A percentile compares a stretch with the other conserved stretches of the same genome.
phyloP scores from a whole-genome alignment of 2,888 invertebrate genomes.

The Drosophila picticornis region DNA sequence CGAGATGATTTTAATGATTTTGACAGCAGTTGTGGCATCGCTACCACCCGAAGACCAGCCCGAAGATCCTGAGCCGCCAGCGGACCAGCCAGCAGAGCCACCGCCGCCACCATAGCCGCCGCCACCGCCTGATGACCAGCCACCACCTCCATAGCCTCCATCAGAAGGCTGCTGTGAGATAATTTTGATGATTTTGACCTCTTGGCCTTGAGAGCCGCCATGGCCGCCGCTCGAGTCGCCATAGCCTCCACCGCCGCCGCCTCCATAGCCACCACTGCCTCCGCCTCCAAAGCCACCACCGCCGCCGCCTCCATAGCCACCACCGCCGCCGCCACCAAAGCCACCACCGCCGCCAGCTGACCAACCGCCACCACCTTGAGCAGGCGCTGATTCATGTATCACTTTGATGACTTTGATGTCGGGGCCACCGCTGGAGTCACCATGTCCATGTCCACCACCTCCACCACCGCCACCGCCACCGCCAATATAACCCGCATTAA shows the following conservation, averaged over 20 bases:
- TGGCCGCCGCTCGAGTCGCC: slow-evolving; percentile 26
- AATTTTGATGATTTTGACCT: slow-evolving; percentile 65
- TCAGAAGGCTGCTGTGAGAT: slow-evolving; percentile 59
- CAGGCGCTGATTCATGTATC: slow-evolving; percentile 62
- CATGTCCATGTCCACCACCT: slow-evolving; percentile 35
- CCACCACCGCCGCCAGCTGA: slow-evolving; percentile 31
- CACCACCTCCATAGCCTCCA: slow-evolving; percentile 55
- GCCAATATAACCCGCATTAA: slow-evolving; percentile 67
- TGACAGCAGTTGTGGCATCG: slow-evolving; percentile 53
- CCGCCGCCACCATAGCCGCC: slow-evolving; percentile 31
- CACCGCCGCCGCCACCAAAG: slow-evolving; percentile 32
- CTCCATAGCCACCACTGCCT: no score
- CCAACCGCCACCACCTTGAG: slow-evolving; percentile 47
- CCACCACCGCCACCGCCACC: slow-evolving; percentile 41
- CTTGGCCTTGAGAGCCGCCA: slow-evolving; percentile 48
- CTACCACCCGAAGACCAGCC: slow-evolving; percentile 61
- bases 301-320: not conserved
- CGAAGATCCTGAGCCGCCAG: slow-evolving; percentile 39
- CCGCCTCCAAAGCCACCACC: slow-evolving; percentile 34
- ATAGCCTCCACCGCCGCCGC: slow-evolving; percentile 20
- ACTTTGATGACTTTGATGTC: slow-evolving; percentile 66
- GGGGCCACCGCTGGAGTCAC: slow-evolving; percentile 41
- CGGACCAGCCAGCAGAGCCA: slow-evolving; percentile 41
- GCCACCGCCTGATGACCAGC: slow-evolving; percentile 43
- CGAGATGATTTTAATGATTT: slow-evolving; percentile 61